Conservation (phyloP, 2,888 invertebrate genomes). For the Arctia plantaginis region DNA sequence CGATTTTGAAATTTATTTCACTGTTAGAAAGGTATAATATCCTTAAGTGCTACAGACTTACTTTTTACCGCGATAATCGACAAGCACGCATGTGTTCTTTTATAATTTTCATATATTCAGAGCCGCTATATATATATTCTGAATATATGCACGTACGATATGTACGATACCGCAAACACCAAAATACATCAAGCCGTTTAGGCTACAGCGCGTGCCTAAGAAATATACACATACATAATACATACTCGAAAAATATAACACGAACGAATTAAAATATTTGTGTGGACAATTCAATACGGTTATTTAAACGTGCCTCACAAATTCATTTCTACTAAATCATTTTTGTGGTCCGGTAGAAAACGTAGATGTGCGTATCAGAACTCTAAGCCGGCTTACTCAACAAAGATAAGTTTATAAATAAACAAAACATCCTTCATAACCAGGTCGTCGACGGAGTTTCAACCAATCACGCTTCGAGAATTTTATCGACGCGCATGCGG, state of each 20-base stretch:
- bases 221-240: neutral
- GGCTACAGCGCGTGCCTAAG: neutral
- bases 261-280: neutral
- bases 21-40: too few species aligned
- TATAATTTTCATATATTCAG: too few species aligned
- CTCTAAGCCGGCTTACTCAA: constrained; percentile 70
- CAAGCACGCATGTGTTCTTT: too few species aligned
- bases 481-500: constrained; percentile 84
- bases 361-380: constrained; percentile 47
- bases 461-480: constrained; percentile 78
- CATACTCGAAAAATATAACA: too few species aligned
- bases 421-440: constrained; percentile 74
- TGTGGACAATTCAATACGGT: neutral
- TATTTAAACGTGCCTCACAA: neutral
- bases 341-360: constrained; percentile 27
- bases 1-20: too few species aligned
- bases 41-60: too few species aligned
- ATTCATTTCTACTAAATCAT: constrained; percentile 14
- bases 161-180: too few species aligned
- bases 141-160: too few species aligned
- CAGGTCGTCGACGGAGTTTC: constrained; percentile 68
- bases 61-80: too few species aligned
- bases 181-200: neutral
- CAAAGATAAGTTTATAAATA: constrained; percentile 67
- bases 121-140: too few species aligned